Evolutionary conservation across 2,888 invertebrate species (phyloP).

Genomic region (Serrognathus titanus): DNA sequence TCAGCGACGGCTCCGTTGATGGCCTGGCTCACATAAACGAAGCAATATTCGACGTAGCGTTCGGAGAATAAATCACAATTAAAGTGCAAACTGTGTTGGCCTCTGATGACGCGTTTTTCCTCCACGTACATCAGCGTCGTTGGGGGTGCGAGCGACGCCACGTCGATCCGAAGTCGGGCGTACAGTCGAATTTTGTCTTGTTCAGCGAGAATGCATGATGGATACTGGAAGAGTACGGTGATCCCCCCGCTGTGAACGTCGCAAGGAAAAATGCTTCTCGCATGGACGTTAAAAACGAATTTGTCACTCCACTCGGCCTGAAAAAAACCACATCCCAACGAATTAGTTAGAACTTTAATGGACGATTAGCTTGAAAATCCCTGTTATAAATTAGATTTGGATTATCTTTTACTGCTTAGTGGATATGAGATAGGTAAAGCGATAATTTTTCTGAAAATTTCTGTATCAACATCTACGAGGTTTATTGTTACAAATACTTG

Average conservation of each 20-base stretch:
- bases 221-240: constrained; percentile 79
- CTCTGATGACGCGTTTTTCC: constrained; percentile 61
- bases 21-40: constrained; percentile 83
- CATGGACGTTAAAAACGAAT: constrained; percentile 81
- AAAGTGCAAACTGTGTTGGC: constrained; percentile 73
- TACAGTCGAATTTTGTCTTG: constrained; percentile 79
- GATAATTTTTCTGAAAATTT: no score
- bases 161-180: constrained; percentile 68
- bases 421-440: no score
- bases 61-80: constrained; percentile 81
- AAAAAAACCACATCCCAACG: constrained; percentile 16
- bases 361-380: no score
- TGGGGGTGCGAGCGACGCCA: constrained; percentile 64
- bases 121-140: constrained; percentile 63
- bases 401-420: no score
- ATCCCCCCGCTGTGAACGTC: constrained; percentile 68
- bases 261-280: constrained; percentile 79
- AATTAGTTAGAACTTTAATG: no score
- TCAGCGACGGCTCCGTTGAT: constrained; percentile 82
- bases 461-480: no score
- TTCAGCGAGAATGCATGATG: constrained; percentile 72
- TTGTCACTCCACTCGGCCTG: constrained; percentile 83
- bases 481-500: no score
- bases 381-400: no score
- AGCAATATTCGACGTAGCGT: constrained; percentile 81